These are phyloP conservation scores for Cyanocitta stelleri DNA, from an alignment of 2,113 vertebrate genomes.

Conservation along the genomic window DNA sequence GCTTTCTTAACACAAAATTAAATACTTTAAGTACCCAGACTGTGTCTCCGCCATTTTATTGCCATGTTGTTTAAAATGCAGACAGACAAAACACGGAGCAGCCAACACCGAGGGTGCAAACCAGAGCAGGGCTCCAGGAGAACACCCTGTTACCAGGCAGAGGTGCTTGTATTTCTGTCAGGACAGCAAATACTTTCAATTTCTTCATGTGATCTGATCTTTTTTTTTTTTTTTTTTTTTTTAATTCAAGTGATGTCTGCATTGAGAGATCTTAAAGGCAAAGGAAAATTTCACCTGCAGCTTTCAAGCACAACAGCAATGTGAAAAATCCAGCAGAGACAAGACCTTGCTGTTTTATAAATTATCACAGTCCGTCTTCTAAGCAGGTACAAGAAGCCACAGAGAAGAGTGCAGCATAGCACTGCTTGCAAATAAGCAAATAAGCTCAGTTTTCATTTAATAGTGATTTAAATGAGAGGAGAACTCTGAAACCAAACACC, in stretches of 20 bases:
- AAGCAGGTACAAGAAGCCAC: neutral
- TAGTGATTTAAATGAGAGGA: neutral
- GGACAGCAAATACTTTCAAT: neutral
- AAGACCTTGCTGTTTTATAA: neutral
- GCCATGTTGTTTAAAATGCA: neutral
- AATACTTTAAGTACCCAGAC: conserved; percentile 40
- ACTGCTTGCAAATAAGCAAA: neutral
- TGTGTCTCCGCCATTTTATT: neutral
- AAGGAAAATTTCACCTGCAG: neutral
- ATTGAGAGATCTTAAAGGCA: neutral
- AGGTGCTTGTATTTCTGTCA: neutral
- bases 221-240: neutral
- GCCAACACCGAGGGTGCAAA: rapidly evolving
- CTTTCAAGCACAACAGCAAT: neutral
- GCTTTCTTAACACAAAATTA: conserved; percentile 52
- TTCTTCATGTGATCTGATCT: neutral
- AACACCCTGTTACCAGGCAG: rapidly evolving
- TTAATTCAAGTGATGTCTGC: neutral
- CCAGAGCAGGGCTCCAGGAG: neutral
- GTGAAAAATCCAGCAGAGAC: neutral
- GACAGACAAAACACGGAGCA: neutral
- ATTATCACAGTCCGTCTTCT: neutral
- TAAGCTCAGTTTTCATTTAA: neutral
- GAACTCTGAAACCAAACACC: neutral
- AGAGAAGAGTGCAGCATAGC: neutral